A percentile compares a stretch with the other conserved stretches of the same genome.
Evolutionary conservation across 2,888 invertebrate species (phyloP).

Genomic region (Cyaniris semiargus): DNA sequence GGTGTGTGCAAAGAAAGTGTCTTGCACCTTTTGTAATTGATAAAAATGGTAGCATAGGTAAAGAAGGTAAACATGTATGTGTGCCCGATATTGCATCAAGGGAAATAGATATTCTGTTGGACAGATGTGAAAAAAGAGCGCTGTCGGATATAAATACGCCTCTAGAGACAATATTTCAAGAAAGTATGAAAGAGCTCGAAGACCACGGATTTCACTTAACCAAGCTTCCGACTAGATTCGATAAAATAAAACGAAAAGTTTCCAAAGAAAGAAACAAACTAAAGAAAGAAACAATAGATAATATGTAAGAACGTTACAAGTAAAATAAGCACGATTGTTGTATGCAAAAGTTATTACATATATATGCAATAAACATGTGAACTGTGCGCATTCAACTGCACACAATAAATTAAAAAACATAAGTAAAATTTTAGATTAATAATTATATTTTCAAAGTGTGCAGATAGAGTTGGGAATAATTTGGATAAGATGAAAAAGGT

Average conservation of each 20-base stretch:
- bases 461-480: too few species aligned
- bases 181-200: neutral
- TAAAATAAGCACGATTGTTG: too few species aligned
- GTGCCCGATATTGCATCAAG: conserved; percentile 16
- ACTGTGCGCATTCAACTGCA: too few species aligned
- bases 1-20: neutral
- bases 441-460: too few species aligned
- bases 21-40: conserved; percentile 4
- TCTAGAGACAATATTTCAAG: neutral
- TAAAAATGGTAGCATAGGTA: neutral
- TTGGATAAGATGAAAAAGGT: too few species aligned
- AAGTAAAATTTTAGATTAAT: too few species aligned
- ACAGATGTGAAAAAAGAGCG: conserved; percentile 1
- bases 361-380: too few species aligned
- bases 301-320: neutral
- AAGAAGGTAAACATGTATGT: conserved; percentile 23
- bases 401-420: too few species aligned
- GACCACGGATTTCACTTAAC: neutral
- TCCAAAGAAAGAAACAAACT: neutral
- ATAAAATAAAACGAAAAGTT: neutral
- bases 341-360: too few species aligned
- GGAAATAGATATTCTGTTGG: conserved; percentile 4
- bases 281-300: neutral
- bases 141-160: neutral
- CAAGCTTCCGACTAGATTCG: neutral